A percentile compares a stretch with the other conserved stretches of the same genome.
Conservation (phyloP, 2,888 invertebrate species). For the Pardosa pseudoannulata region DNA sequence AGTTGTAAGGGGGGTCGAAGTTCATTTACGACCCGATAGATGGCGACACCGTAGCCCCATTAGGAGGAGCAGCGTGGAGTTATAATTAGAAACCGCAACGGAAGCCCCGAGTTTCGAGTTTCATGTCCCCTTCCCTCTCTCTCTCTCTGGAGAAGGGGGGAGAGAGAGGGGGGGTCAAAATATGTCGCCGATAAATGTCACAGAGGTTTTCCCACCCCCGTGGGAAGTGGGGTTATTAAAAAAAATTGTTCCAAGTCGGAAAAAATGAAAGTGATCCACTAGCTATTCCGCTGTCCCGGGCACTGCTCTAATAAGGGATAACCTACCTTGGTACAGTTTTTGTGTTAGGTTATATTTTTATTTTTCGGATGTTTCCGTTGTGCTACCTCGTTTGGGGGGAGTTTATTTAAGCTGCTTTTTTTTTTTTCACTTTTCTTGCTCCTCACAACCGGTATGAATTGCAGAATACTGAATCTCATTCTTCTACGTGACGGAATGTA, state of each 20-base stretch:
- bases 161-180: conserved; percentile 32
- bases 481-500: neutral
- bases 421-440: no score
- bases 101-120: conserved; percentile 53
- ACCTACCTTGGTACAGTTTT: neutral
- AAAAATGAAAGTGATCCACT: conserved; percentile 50
- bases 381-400: conserved; percentile 1
- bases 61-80: conserved; percentile 31
- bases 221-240: conserved; percentile 68
- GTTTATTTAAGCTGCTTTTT: neutral
- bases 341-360: neutral
- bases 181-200: conserved; percentile 70
- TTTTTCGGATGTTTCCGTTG: neutral
- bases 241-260: conserved; percentile 45
- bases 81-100: conserved; percentile 66
- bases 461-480: neutral
- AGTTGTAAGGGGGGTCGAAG: conserved; percentile 45
- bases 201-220: conserved; percentile 46
- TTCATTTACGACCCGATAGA: conserved; percentile 43
- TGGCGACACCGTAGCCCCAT: conserved; percentile 66
- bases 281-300: conserved; percentile 32
- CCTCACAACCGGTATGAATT: neutral
- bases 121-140: conserved; percentile 13
- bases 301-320: neutral
- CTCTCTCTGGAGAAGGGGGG: neutral